A percentile compares a stretch with the other conserved stretches of the same genome.
Conservation (phyloP, 2,797 vertebrate genomes). For the Danio albolineatus region DNA sequence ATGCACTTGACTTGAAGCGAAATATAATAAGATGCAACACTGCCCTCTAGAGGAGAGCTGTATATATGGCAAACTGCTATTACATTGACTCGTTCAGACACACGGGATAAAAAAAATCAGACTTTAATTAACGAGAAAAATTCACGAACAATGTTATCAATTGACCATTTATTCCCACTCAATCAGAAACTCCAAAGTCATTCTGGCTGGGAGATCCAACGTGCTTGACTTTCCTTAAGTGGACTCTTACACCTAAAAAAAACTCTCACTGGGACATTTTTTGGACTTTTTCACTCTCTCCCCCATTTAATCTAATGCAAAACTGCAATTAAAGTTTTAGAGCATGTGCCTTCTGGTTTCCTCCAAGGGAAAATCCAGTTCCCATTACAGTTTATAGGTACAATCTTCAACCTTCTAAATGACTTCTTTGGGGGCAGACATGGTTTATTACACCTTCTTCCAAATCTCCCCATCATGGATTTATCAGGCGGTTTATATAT, state of each 20-base stretch:
- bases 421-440: background rate
- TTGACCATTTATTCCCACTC: background rate
- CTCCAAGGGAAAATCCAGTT: background rate
- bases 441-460: background rate
- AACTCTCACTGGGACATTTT: background rate
- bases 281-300: background rate
- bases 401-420: constrained; percentile 3
- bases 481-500: background rate
- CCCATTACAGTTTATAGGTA: background rate
- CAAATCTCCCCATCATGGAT: constrained; percentile 9
- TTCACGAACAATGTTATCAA: constrained; percentile 13
- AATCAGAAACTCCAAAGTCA: background rate
- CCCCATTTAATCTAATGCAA: background rate
- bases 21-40: constrained; percentile 55
- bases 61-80: background rate
- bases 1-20: constrained; percentile 14
- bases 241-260: background rate
- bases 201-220: background rate
- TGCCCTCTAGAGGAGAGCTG: constrained; percentile 68
- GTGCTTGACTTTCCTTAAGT: background rate
- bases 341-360: background rate
- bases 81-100: constrained; percentile 35
- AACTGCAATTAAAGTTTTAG: background rate
- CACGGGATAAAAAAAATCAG: constrained; percentile 32
- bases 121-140: constrained; percentile 26